phyloP scores from a whole-genome alignment of 2,797 vertebrate species.

The Pyrrhura leucotis region DNA sequence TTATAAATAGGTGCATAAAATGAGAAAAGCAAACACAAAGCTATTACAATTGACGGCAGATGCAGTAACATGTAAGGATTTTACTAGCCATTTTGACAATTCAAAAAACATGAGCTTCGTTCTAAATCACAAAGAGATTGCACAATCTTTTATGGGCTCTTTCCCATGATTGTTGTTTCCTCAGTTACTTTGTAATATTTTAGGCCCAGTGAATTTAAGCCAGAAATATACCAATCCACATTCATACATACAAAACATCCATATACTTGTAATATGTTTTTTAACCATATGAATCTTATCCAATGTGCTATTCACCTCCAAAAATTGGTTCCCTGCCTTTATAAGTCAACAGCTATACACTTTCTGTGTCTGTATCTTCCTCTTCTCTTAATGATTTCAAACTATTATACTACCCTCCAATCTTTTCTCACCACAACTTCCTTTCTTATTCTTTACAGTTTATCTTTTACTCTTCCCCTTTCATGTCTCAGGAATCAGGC shows the following conservation, averaged over 20 bases:
- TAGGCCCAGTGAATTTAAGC: not conserved
- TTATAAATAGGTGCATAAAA: not conserved
- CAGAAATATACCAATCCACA: not conserved
- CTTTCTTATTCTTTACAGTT: not conserved
- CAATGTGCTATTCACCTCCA: not conserved
- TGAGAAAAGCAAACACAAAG: not conserved
- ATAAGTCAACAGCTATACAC: not conserved
- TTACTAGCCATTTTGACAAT: not conserved
- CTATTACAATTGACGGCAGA: not conserved
- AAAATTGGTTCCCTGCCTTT: not conserved
- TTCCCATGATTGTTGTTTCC: not conserved
- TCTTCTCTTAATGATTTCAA: not conserved
- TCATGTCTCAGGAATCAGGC: not conserved
- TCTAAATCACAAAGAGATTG: not conserved
- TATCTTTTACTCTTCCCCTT: not conserved
- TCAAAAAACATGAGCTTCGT: not conserved
- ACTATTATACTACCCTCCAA: not conserved
- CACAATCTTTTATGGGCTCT: not conserved
- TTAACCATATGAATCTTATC: not conserved
- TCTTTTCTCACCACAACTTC: not conserved
- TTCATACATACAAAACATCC: not conserved
- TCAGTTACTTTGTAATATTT: not conserved
- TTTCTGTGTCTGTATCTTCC: not conserved
- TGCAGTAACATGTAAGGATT: not conserved
- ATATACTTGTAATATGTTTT: not conserved